These are phyloP conservation scores for Leucozona laternaria DNA, from an alignment of 2,888 invertebrate genomes.

Conservation along the genomic window DNA sequence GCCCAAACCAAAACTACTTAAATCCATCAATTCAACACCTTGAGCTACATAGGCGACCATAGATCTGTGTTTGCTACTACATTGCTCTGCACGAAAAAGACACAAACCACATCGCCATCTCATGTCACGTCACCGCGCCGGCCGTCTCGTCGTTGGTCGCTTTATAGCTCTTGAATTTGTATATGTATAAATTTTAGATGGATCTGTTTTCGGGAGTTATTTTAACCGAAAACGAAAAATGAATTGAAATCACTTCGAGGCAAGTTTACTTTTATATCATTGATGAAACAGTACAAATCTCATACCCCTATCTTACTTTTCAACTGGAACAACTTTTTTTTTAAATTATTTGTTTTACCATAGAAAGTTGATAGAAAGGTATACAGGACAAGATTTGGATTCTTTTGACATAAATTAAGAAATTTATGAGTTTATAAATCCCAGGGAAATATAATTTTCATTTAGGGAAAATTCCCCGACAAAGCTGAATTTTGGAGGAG, in stretches of 20 bases:
- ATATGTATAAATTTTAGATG: conserved; percentile 34
- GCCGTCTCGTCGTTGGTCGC: not conserved
- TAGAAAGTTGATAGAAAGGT: too few relatives aligned
- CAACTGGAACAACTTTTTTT: not conserved
- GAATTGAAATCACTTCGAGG: conserved; percentile 57
- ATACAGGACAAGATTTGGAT: too few relatives aligned
- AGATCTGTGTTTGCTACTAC: not conserved
- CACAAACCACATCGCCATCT: conserved; percentile 1
- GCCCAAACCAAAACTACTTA: conserved; percentile 67
- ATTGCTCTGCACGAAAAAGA: conserved; percentile 10
- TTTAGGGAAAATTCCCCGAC: too few relatives aligned
- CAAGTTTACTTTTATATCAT: conserved; percentile 25
- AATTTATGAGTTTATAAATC: too few relatives aligned
- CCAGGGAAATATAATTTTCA: too few relatives aligned
- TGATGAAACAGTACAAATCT: not conserved
- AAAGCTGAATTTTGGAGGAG: too few relatives aligned
- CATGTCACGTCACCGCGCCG: too few relatives aligned
- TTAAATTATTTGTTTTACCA: too few relatives aligned
- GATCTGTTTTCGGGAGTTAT: conserved; percentile 46
- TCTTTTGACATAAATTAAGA: too few relatives aligned
- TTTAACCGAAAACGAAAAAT: conserved; percentile 41
- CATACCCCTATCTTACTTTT: not conserved
- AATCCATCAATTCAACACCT: conserved; percentile 77
- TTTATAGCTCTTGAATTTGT: conserved; percentile 9
- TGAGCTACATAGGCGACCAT: conserved; percentile 62